Evolutionary conservation across 2,113 vertebrate species (phyloP).

Genomic region (Cynopterus brachyotis): DNA sequence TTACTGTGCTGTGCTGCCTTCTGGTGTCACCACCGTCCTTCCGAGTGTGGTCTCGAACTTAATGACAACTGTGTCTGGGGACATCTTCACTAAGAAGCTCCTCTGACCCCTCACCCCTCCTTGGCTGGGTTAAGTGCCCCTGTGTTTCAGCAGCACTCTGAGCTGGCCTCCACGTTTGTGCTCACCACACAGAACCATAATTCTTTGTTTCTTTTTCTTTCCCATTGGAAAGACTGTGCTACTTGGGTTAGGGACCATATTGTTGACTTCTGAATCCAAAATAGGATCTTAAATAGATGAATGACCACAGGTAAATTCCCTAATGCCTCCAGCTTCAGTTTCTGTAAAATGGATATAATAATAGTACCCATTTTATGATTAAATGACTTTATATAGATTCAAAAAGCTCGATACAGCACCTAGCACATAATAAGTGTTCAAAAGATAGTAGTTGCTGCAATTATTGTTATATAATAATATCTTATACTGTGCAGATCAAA

Average conservation of each 20-base stretch:
- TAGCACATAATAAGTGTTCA: background rate
- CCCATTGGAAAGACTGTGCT: background rate
- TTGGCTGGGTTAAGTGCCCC: background rate
- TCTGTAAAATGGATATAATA: background rate
- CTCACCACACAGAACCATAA: background rate
- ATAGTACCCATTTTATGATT: background rate
- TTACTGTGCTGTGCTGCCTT: background rate
- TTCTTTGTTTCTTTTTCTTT: slow-evolving; percentile 26
- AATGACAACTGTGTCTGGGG: background rate
- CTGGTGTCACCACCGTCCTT: background rate
- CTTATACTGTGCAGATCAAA: background rate
- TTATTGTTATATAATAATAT: background rate
- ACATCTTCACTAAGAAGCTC: background rate
- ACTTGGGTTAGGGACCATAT: background rate
- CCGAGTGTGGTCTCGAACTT: background rate
- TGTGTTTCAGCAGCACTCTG: background rate
- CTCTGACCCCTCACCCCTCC: background rate
- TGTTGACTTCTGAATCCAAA: slow-evolving; percentile 39
- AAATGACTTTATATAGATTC: background rate
- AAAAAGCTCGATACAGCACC: background rate
- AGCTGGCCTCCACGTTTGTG: background rate
- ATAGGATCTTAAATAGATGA: background rate
- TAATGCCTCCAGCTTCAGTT: background rate
- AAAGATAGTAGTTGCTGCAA: background rate
- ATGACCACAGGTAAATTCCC: background rate